Base-by-base conservation (phyloP, 2,888 invertebrate genomes). In the Drosophila pseudotakahashii region DNA sequence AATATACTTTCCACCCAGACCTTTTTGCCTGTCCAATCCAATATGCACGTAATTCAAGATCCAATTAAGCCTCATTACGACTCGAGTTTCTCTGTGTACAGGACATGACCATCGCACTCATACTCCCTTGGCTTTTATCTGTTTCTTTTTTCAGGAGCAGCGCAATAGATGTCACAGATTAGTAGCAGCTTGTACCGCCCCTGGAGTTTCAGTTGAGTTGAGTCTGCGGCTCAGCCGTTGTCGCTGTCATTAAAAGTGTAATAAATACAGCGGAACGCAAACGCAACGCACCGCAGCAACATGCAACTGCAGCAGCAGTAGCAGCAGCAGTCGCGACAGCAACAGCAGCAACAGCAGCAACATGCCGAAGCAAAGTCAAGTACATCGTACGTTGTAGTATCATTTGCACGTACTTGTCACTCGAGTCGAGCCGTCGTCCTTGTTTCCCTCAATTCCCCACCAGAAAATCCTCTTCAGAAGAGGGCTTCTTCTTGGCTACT, bases 401-500 rank as follows among this genome's bases (percentile, higher is more conserved):
- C 88, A 88, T 88, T 89, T 89, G 89, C 89, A 88, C 82, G 87
- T 86, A 84, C 88, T 87, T 81, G 87, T 82, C 79, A 77, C 82
- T 73, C 79, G 72, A 76, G 68, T 77, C 68, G 66, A 70, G 53
- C 36, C 45, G 48, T 48, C 26, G 32, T 47, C 9, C 19, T n/a
- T 16, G 16, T 30, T 6, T 16, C 9, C 58, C 14, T 10, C 16
- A 14, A 47, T 7, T 47, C 32, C 47, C 47, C 47, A 16, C 30
- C 47, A 47, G 47, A 34, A 34, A 34, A 48, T 3, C 34, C 48
- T 34, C 32, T 48, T 34, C 32, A 34, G 34, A 19, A 34, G 34
- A 19, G 10, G 47, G 30, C 14, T 30, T 47, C 47, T 47, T 34
- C 32, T 55, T 73, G 83, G 45, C 37, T 37, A 54, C 34, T 47